Evolutionary conservation across 1,140 invertebrate genomes (phyloP), one percentile per base, ranked within the genome.

Genomic region (Musca vetustissima): DNA sequence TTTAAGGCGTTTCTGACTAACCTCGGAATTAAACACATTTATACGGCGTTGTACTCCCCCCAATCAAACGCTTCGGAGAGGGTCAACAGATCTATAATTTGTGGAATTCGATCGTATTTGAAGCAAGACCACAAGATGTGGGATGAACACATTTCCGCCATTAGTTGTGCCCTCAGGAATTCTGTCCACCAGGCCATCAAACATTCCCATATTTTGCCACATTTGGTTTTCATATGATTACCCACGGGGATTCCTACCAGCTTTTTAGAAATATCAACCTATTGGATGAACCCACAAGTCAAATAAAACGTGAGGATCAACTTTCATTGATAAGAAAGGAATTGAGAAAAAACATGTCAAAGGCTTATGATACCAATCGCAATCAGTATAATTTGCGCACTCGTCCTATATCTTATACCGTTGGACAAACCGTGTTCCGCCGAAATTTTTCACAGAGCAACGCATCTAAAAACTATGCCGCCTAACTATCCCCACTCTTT

Each of bases 61-160:
- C n/a, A n/a, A n/a, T n/a, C n/a, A n/a, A n/a, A n/a, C n/a, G n/a
- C n/a, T n/a, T n/a, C n/a, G n/a, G n/a, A n/a, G n/a, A n/a, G n/a
- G n/a, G n/a, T n/a, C n/a, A n/a, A n/a, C n/a, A n/a, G n/a, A n/a
- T n/a, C n/a, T 25, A 19, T 69, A 14, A 61, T 69, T 19, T 9
- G 55, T 19, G 67, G 32, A 21, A 69, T 69, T 9, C 22, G 67
- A 28, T 32, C 67, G 48, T 64, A 69, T 24, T n/a, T 59, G 21
- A 50, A 22, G 21, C 43, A 48, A 13, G 49, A 53, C 19, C 49
- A 52, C 15, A 17, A 21, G 9, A 21, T 19, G 17, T 69, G 70
- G 70, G 70, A 71, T 24, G 25, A 53, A 14, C 19, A 71, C 32
- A 22, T 71, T 24, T 47, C 14, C 14, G 28, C 19, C 6, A 68